phyloP scores from a whole-genome alignment of 2,797 vertebrate genomes.

The Sebastes minor region DNA sequence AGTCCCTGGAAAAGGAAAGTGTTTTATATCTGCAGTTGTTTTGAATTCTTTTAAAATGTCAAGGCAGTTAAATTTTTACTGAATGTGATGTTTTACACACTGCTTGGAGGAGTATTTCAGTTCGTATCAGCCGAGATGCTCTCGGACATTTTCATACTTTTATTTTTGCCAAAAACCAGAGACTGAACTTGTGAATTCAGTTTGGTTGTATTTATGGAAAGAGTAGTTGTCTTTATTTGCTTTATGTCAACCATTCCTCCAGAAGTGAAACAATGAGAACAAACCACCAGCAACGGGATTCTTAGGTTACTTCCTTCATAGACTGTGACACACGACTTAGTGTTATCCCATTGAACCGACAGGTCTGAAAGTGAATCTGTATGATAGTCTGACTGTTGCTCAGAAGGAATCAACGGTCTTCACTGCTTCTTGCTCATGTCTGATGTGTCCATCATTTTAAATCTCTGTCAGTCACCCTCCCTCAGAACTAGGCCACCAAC shows the following conservation, averaged over 20 bases:
- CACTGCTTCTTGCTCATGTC: conserved; percentile 36
- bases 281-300: conserved; percentile 25
- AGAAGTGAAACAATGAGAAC: conserved; percentile 4
- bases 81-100: conserved; percentile 48
- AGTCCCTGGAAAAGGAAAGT: not conserved
- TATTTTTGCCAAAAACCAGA: conserved; percentile 12
- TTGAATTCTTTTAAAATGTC: conserved; percentile 61
- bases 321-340: not conserved
- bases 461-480: conserved; percentile 53
- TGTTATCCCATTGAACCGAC: not conserved
- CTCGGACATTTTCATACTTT: conserved; percentile 37
- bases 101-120: conserved; percentile 28
- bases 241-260: not conserved
- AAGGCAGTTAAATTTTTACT: conserved; percentile 50
- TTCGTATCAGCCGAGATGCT: not conserved
- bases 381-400: conserved; percentile 27
- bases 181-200: not conserved
- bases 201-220: not conserved
- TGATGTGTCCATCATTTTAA: conserved; percentile 51
- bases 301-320: not conserved
- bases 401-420: conserved; percentile 28
- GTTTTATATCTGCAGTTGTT: conserved; percentile 20
- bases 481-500: conserved; percentile 45
- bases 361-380: conserved; percentile 11
- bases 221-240: not conserved